These are phyloP conservation scores for Sycophila sp. DNA, from an alignment of 1,140 invertebrate species.

Conservation along the genomic window DNA sequence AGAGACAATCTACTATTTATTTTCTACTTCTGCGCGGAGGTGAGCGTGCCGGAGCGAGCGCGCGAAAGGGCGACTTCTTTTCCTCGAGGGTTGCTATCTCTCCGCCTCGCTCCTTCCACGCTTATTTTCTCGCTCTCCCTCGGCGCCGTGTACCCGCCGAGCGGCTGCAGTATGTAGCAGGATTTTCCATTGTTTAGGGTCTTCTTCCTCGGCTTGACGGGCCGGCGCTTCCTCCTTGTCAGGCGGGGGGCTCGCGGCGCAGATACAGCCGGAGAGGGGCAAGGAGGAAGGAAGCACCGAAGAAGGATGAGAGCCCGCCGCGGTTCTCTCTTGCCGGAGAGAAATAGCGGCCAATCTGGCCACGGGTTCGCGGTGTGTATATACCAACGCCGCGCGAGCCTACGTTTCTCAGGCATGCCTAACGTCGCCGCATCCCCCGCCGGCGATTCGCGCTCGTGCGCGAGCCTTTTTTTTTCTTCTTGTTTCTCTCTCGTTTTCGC, in stretches of 20 bases:
- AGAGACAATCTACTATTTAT: conserved; percentile 24
- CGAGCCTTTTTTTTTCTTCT: too few species aligned
- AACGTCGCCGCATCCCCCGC: conserved; percentile 16
- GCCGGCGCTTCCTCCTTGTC: not conserved
- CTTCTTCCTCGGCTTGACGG: conserved; percentile 7
- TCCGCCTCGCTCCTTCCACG: conserved; percentile 13
- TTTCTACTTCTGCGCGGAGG: not conserved
- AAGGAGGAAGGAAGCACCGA: conserved; percentile 13
- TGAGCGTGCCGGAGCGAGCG: not conserved
- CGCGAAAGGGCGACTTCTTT: conserved; percentile 12
- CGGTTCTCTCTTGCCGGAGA: conserved; percentile 38
- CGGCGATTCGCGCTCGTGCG: conserved; percentile 11
- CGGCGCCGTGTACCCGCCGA: not conserved
- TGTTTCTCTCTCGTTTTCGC: too few species aligned
- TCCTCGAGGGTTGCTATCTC: conserved; percentile 7
- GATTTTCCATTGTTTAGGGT: conserved; percentile 32
- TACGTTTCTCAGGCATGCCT: conserved; percentile 19
- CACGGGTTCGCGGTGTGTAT: conserved; percentile 6
- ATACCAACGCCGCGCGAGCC: not conserved
- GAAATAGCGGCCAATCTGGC: conserved; percentile 26
- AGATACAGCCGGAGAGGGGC: not conserved
- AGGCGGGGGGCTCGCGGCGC: not conserved
- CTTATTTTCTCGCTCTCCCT: not conserved
- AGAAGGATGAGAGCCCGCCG: conserved; percentile 20
- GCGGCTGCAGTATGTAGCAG: not conserved